These are phyloP conservation scores for Brachionus paranguensis DNA, from an alignment of 1,140 invertebrate genomes.

Conservation along the genomic window DNA sequence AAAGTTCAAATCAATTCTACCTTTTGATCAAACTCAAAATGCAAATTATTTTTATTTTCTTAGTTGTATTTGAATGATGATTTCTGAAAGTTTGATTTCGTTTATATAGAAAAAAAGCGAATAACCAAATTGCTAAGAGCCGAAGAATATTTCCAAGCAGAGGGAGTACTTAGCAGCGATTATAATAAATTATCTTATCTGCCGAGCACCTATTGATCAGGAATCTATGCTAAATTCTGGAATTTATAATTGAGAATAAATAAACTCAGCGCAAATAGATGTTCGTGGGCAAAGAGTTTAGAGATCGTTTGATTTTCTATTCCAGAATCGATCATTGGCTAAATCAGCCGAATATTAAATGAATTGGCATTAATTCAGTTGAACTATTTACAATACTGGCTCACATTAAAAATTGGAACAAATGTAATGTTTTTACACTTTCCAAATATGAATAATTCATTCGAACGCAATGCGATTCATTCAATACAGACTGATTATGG, in stretches of 20 bases:
- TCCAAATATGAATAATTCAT: neutral
- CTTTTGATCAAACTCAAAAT: neutral
- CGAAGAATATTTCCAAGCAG: neutral
- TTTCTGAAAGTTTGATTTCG: neutral
- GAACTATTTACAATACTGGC: conserved; percentile 12
- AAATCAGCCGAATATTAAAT: neutral
- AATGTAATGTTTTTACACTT: conserved; percentile 27
- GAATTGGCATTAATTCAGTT: conserved; percentile 5
- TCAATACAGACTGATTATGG: neutral
- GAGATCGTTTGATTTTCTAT: neutral
- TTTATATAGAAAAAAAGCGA: conserved; percentile 14
- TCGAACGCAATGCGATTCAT: neutral
- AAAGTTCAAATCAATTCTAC: neutral
- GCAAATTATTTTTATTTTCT: conserved; percentile 3
- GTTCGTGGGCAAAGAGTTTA: neutral
- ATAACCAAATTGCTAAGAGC: neutral
- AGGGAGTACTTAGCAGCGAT: neutral
- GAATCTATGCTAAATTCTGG: neutral
- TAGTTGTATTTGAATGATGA: conserved; percentile 8
- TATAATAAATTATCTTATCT: conserved; percentile 39
- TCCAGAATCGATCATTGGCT: conserved; percentile 13
- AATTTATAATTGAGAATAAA: neutral
- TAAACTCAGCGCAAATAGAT: neutral
- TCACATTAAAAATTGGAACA: conserved; percentile 23
- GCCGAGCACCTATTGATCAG: neutral